phyloP scores from a whole-genome alignment of 1,140 invertebrate genomes.

The Littorina saxatilis region DNA sequence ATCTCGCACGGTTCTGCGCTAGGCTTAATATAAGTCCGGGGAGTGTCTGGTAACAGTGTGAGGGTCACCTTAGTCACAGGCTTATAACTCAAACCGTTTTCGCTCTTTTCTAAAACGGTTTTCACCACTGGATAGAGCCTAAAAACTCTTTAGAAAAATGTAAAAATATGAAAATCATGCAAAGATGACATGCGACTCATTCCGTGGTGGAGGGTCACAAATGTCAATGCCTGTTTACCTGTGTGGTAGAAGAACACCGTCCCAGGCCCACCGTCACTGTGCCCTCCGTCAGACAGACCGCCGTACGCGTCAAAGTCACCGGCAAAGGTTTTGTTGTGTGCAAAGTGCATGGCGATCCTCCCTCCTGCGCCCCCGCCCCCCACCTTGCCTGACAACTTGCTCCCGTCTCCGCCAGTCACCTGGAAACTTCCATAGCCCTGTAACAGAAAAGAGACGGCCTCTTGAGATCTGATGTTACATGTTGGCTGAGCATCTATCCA shows the following conservation, averaged over 20 bases:
- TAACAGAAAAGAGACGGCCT: neutral
- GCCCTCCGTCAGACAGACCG: constrained; percentile 46
- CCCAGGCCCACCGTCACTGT: constrained; percentile 62
- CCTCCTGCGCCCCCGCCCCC: constrained; percentile 63
- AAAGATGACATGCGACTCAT: no score
- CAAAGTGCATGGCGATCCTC: constrained; percentile 62
- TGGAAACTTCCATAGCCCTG: constrained; percentile 65
- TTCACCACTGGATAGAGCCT: no score
- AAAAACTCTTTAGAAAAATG: no score
- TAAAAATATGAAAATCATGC: no score
- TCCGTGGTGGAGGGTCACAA: no score
- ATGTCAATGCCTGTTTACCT: no score
- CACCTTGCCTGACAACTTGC: neutral
- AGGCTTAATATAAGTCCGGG: no score
- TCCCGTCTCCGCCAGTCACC: constrained; percentile 60
- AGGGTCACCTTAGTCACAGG: no score
- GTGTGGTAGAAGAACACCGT: constrained; percentile 66
- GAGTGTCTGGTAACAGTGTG: no score
- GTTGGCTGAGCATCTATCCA: neutral
- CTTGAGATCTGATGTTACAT: neutral
- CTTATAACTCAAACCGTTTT: no score
- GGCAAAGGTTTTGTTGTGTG: constrained; percentile 60
- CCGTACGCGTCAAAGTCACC: constrained; percentile 63
- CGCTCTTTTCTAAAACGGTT: no score
- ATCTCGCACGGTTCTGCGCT: no score